phyloP scores from a whole-genome alignment of 2,113 vertebrate genomes.

The Pangasianodon hypophthalmus region DNA sequence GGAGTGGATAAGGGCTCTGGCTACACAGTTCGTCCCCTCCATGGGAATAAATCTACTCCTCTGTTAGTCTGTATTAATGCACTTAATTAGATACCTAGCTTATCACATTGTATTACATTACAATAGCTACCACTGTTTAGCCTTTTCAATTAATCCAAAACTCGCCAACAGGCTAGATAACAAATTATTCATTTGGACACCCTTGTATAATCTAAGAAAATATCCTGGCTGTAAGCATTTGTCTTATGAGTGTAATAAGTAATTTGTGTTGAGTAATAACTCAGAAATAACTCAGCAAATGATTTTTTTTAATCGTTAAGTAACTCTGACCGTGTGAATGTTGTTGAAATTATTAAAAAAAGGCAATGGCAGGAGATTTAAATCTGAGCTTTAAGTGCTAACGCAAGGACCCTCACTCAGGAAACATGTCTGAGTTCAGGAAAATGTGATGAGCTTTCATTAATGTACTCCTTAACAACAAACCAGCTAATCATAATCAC shows the following conservation, averaged over 20 bases:
- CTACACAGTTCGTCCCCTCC: neutral
- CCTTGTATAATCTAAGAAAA: neutral
- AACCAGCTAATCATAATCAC: neutral
- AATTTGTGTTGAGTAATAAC: too few species aligned
- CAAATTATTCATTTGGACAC: neutral
- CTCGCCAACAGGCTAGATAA: neutral
- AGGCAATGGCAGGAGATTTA: neutral
- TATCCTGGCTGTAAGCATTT: neutral
- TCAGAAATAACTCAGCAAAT: neutral
- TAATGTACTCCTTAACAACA: constrained; percentile 3
- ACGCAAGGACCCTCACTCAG: neutral
- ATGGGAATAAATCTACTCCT: neutral
- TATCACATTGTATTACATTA: neutral
- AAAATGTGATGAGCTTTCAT: neutral
- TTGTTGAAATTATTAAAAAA: neutral
- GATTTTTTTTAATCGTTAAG: neutral
- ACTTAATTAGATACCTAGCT: neutral
- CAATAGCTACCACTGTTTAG: neutral
- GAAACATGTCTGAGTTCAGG: neutral
- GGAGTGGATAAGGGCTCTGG: neutral
- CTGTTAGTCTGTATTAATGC: neutral
- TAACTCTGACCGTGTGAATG: neutral
- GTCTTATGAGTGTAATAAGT: neutral
- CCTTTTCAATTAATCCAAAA: neutral
- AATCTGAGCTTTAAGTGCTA: neutral